Evolutionary conservation across 2,888 invertebrate species (phyloP), one percentile per base, ranked within the genome.

Genomic region (Spilarctia lutea): DNA sequence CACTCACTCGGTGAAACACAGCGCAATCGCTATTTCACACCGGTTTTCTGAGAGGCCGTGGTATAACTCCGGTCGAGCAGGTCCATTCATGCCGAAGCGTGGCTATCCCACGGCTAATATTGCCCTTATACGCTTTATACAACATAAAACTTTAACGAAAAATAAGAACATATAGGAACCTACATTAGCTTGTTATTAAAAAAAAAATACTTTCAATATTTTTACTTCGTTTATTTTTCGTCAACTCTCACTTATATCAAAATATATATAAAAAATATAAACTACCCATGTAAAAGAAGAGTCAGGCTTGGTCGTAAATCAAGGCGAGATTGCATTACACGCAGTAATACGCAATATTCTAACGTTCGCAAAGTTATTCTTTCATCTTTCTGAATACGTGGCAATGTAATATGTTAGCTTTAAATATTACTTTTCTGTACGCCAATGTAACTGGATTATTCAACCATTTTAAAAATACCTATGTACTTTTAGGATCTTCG

Each of bases 251-350:
- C 60, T 60, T 4, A 8, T 8, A 60, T 60, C 3, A 45, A 27
- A 24, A 24, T 13, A 48, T 45, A 30, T 30, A 48, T 48, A 24
- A 68, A 68, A 68, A 68, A 33, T 68, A 60, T 30, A 13, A 63
- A 71, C 70, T 48, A 69, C 52, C 13, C 52, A 72, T 27, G 30
- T 69, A 73, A 67, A 74, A 73, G 75, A 66, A 71, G 73, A 69
- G 67, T 74, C 67, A 67, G 68, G 48, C 71, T 60, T 68, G 24
- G 70, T 30, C 78, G 81, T 83, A 84, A 83, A 83, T 85, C 85
- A 85, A 79, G 79, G 81, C 69, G 79, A 84, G 79, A 83, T 83
- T 81, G 83, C 85, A 85, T 78, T 84, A 79, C 81, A 75, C 74
- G 56, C 75, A 78, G 76, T 78, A 75, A 73, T 35, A 71, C 48